These are phyloP conservation scores for Gymnorhina tibicen DNA, from an alignment of 2,113 vertebrate genomes.

Conservation along the genomic window DNA sequence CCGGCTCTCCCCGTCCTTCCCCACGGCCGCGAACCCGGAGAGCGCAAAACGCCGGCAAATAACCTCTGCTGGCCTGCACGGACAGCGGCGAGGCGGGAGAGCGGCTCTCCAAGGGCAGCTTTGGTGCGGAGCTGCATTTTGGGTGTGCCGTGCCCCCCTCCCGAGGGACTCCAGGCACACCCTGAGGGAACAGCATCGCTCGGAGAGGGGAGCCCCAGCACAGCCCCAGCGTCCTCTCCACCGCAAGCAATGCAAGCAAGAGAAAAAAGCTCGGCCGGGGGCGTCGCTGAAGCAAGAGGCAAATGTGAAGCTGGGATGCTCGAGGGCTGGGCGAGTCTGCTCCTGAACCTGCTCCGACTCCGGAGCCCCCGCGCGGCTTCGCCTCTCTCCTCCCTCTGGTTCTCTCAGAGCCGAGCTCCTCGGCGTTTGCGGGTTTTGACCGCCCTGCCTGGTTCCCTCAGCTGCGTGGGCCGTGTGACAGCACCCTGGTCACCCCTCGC, in stretches of 20 bases:
- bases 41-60: fast-evolving
- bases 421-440: fast-evolving
- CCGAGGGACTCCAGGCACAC: fast-evolving
- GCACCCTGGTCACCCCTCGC: fast-evolving
- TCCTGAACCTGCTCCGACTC: not conserved
- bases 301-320: not conserved
- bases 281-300: not conserved
- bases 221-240: not conserved
- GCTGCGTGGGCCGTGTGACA: fast-evolving
- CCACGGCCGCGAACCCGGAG: not conserved
- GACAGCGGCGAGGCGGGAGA: fast-evolving
- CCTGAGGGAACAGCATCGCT: fast-evolving
- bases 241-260: not conserved
- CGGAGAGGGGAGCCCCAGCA: not conserved
- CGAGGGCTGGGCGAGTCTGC: not conserved
- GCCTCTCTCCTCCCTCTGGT: not conserved
- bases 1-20: not conserved
- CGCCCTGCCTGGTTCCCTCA: not conserved
- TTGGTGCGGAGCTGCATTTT: fast-evolving
- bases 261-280: not conserved
- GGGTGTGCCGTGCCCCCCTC: not conserved
- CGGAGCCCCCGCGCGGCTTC: fast-evolving
- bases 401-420: not conserved
- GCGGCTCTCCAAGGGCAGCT: fast-evolving
- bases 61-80: not conserved